Evolutionary conservation across 2,888 invertebrate genomes (phyloP), one percentile per base, ranked within the genome.

Genomic region (Chymomyza procnemis): DNA sequence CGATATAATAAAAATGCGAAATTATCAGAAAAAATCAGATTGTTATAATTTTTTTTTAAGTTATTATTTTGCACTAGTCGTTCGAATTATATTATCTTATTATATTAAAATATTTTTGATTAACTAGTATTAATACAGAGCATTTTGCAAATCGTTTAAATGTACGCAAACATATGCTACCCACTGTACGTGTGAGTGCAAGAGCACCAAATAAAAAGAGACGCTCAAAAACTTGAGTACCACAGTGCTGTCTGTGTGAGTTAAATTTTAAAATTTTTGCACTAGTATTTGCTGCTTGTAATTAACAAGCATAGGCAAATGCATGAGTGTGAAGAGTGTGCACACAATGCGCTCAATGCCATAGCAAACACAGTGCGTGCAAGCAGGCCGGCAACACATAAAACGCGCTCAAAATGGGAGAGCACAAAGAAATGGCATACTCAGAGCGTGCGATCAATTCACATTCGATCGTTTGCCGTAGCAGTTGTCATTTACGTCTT

Each of bases 401-500:
- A 9, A 41, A 12, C 9, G 2, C 34, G 4, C 34, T 5, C 34
- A 14, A 41, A 41, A 9, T 34, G 9, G 9, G 34, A 41, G 34
- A 41, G 34, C 34, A 41, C 34, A 41, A 41, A 41, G n/a, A 41
- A 41, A 41, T 41, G 34, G 34, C 34, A 41, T 41, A 41, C 12
- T 3, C 9, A 41, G 34, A 41, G 34, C 12, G 34, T 2, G 18
- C 54, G 58, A 63, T 71, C 73, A 85, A 88, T 88, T 79, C 74
- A 76, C 79, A 79, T 88, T 80, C 69, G 82, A 82, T 87, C 88
- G 88, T 80, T 84, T 73, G 77, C 75, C 80, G 77, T 66, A 80
- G 76, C 82, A 74, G 88, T 84, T 77, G 84, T 83, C 71, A 70
- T 72, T 78, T 65, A 57, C 62, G 71, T 64, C 60, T 73, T 68